Percentiles rank a stretch among this genome's conserved stretches.
These are phyloP conservation scores for Polymixis flavicincta DNA, from an alignment of 2,888 invertebrate species.

Conservation along the genomic window DNA sequence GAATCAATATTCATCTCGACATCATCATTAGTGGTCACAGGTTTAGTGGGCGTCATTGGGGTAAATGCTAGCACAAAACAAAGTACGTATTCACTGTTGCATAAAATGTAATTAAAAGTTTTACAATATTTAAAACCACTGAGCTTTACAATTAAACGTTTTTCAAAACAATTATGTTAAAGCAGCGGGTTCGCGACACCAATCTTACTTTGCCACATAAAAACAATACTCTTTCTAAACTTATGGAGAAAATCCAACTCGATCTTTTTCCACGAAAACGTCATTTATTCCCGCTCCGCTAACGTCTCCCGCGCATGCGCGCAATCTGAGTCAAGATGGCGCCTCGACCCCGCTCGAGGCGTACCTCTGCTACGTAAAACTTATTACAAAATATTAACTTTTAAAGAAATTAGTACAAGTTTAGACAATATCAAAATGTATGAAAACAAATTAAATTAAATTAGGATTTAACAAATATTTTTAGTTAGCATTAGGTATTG, in stretches of 20 bases:
- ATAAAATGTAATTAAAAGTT: neutral
- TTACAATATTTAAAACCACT: neutral
- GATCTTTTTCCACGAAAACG: too few species aligned
- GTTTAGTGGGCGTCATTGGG: neutral
- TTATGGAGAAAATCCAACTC: too few species aligned
- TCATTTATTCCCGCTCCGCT: too few species aligned
- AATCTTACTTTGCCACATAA: neutral
- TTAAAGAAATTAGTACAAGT: too few species aligned
- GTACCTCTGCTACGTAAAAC: neutral
- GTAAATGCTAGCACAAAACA: neutral
- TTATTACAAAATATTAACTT: neutral
- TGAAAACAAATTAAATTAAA: too few species aligned
- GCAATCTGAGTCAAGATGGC: neutral
- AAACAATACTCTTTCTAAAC: neutral
- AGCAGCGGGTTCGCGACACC: neutral
- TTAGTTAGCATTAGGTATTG: too few species aligned
- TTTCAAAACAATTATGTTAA: neutral
- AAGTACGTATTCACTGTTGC: neutral
- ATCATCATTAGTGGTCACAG: neutral
- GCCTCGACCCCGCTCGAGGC: neutral
- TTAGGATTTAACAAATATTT: too few species aligned
- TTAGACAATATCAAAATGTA: too few species aligned
- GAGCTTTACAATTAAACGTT: neutral
- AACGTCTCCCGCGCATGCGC: neutral
- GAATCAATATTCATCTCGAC: neutral